Evolutionary conservation across 2,888 invertebrate species (phyloP).

Genomic region (Argyresthia albistria): DNA sequence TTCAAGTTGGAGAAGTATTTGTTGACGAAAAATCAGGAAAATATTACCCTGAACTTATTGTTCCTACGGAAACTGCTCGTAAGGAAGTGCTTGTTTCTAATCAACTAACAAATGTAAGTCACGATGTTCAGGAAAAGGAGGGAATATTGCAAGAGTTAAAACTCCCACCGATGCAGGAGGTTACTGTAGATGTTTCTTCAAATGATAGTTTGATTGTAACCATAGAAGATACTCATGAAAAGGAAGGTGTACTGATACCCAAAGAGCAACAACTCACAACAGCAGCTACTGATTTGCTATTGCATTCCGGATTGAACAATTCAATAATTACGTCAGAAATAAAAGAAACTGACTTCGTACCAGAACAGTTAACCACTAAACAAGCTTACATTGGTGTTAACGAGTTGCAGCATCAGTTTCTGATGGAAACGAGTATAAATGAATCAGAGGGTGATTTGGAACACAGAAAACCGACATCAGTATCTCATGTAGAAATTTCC

Average conservation of each 20-base stretch:
- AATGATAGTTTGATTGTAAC: conserved; percentile 63
- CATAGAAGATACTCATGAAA: conserved; percentile 74
- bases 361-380: conserved; percentile 59
- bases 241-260: conserved; percentile 70
- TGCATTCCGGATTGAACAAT: conserved; percentile 70
- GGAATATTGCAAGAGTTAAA: conserved; percentile 72
- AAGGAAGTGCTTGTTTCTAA: conserved; percentile 76
- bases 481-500: conserved; percentile 53
- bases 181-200: conserved; percentile 68
- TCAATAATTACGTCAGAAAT: conserved; percentile 76
- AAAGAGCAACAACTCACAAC: conserved; percentile 25
- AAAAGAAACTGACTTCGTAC: conserved; percentile 71
- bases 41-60: conserved; percentile 84
- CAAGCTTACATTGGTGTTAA: conserved; percentile 73
- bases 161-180: conserved; percentile 74
- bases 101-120: conserved; percentile 76
- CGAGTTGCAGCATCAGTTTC: conserved; percentile 74
- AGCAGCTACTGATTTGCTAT: conserved; percentile 43
- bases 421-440: conserved; percentile 67
- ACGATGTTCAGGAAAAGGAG: conserved; percentile 79
- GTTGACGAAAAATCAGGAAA: conserved; percentile 82
- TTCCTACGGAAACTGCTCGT: conserved; percentile 83
- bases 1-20: conserved; percentile 78
- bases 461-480: conserved; percentile 41
- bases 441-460: conserved; percentile 74